Evolutionary conservation across 2,888 invertebrate genomes (phyloP), one percentile per base, ranked within the genome.

Genomic region (Xanthorhoe spadicearia): DNA sequence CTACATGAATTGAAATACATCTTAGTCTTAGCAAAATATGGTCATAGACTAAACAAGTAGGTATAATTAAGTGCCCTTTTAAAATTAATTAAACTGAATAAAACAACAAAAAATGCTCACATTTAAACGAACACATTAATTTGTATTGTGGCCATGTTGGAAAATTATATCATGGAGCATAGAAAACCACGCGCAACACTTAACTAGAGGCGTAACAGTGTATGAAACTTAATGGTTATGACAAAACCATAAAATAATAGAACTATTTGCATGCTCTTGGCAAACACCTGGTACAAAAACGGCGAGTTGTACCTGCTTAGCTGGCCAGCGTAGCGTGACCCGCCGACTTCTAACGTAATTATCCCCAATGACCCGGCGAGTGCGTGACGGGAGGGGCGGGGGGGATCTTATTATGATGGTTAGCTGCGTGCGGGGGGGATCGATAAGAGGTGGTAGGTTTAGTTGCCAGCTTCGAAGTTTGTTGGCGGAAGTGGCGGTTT

Each of bases 381-480:
- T 69, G 54, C 56, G 65, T 48, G 49, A 23, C 51, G 54, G 28
- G 55, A 56, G 59, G 67, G 67, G 49, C n/a, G 59, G 6, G 60
- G 65, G 32, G 58, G 71, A 18, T 68, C 73, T 68, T 32, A 18
- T 52, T 64, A 58, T 18, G 17, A 53, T 70, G 61, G 71, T 23
- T 43, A 15, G 48, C 17, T 35, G 67, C 57, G 64, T 66, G 57
- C 50, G 32, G 58, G 67, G 23, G 51, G 65, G 67, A 73, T 73
- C 73, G 63, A 64, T 73, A 71, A 65, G 66, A 58, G 48, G 60
- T 35, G 49, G 43, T 43, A 55, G 57, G 60, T 59, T 53, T 50
- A 56, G 61, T 50, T 61, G 62, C 62, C 64, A 62, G 19, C 65
- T 43, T 8, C 13, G 18, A 23, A 10, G 1, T n/a, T 2, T 18